Evolutionary conservation across 2,888 invertebrate species (phyloP), one percentile per base, ranked within the genome.

Genomic region (Choreutis nemorana): DNA sequence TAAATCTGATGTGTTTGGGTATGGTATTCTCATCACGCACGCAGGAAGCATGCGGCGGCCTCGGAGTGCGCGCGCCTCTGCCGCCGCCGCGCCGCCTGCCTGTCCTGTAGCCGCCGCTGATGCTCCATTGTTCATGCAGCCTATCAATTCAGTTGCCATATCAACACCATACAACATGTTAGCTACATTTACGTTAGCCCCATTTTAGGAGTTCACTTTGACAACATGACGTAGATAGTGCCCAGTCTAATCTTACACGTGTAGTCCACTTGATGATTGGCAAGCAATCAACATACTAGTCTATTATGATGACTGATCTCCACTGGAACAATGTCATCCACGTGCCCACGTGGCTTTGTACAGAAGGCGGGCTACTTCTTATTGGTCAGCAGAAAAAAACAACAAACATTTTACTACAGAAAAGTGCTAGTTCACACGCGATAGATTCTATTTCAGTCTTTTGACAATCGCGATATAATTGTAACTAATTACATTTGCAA

Each of bases 361-460:
- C 70, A 70, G 70, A 71, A 64, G 55, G 61, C 51, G 36, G 50
- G 45, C 42, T 44, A 34, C 39, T 40, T 40, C 34, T 38, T 44
- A 33, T 31, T 28, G 29, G 37, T n/a, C n/a, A n/a, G n/a, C n/a
- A n/a, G n/a, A n/a, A n/a, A n/a, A n/a, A n/a, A n/a, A n/a, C n/a
- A n/a, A n/a, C n/a, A n/a, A n/a, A 63, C 62, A 65, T 65, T 64
- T 60, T 70, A 63, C 42, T 31, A 43, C 45, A 55, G 63, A 65
- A 73, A 75, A 68, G 63, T 70, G 62, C 35, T 39, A 51, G 48
- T 62, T 59, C 59, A 62, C 77, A 77, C 73, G 77, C 77, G 63
- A 77, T 64, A 55, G 42, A 58, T 60, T 68, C 61, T 70, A 67
- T 72, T 67, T 68, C 65, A 67, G 70, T 62, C 70, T 73, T 73